phyloP scores from a whole-genome alignment of 2,113 vertebrate genomes.

The Microtus ochrogaster region DNA sequence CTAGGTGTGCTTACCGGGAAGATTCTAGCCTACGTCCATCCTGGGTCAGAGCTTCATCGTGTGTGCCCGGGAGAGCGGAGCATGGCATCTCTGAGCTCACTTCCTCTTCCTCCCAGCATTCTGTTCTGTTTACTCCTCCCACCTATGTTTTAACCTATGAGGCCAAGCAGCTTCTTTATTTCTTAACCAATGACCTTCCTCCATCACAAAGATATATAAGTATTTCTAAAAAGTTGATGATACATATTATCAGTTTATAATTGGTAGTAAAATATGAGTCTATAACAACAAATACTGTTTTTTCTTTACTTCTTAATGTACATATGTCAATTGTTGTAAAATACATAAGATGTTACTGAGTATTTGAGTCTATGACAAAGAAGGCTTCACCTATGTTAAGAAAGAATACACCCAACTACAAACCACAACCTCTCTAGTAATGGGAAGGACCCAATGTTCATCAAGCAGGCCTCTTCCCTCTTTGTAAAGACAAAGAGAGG shows the following conservation, averaged over 20 bases:
- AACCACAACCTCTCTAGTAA: background rate
- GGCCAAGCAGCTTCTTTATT: too few relatives aligned
- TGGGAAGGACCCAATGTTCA: background rate
- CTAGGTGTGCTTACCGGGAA: too few relatives aligned
- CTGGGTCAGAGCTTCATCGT: too few relatives aligned
- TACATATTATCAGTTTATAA: constrained; percentile 1
- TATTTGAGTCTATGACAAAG: background rate
- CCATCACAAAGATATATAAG: background rate
- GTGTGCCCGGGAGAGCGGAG: too few relatives aligned
- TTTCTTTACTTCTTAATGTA: background rate
- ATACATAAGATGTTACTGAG: background rate
- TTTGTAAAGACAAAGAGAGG: background rate
- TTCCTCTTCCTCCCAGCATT: too few relatives aligned
- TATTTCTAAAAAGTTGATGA: background rate
- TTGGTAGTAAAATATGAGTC: background rate
- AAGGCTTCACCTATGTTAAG: background rate
- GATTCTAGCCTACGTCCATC: too few relatives aligned
- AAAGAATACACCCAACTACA: background rate
- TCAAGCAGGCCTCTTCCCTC: background rate
- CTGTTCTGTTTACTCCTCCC: too few relatives aligned
- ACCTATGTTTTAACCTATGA: too few relatives aligned
- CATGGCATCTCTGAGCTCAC: too few relatives aligned
- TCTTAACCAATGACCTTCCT: too few relatives aligned
- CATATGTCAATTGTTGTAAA: background rate
- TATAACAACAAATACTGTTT: background rate